Percentiles rank a stretch among this genome's conserved stretches.
These are phyloP conservation scores for Sciurus niger DNA, from an alignment of 2,113 vertebrate species.

Conservation along the genomic window DNA sequence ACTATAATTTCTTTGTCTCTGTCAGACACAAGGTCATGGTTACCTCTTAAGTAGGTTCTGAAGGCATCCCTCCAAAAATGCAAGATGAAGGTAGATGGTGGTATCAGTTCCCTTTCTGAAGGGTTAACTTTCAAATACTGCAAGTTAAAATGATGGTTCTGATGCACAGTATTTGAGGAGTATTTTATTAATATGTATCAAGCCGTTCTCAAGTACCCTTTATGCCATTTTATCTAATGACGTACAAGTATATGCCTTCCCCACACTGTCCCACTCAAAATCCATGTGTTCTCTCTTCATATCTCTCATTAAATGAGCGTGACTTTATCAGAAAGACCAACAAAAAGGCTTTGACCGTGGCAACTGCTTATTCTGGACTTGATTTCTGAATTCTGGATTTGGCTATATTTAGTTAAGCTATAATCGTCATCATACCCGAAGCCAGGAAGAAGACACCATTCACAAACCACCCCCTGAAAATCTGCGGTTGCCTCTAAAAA, in stretches of 20 bases:
- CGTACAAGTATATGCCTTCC: background rate
- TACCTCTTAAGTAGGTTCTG: conserved; percentile 15
- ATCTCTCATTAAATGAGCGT: conserved; percentile 32
- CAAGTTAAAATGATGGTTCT: conserved; percentile 49
- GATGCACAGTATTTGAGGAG: background rate
- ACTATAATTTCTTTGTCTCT: background rate
- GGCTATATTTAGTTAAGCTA: conserved; percentile 81
- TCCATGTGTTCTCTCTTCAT: background rate
- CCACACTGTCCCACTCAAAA: conserved; percentile 20
- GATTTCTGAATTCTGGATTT: conserved; percentile 77
- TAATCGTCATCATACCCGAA: conserved; percentile 76
- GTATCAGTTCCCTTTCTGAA: conserved; percentile 27
- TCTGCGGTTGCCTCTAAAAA: conserved; percentile 78
- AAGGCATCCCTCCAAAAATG: background rate
- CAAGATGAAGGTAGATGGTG: background rate
- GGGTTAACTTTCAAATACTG: conserved; percentile 25
- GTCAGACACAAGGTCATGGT: background rate
- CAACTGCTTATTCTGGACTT: conserved; percentile 72
- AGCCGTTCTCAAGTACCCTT: conserved; percentile 1
- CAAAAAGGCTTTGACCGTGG: conserved; percentile 68
- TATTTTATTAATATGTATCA: conserved; percentile 20
- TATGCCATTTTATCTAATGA: background rate
- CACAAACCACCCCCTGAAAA: conserved; percentile 84
- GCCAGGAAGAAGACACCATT: conserved; percentile 82
- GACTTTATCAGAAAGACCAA: conserved; percentile 68